A percentile compares a stretch with the other conserved stretches of the same genome.
These are phyloP conservation scores for Tinamus guttatus DNA, from an alignment of 2,113 vertebrate species.

Conservation along the genomic window DNA sequence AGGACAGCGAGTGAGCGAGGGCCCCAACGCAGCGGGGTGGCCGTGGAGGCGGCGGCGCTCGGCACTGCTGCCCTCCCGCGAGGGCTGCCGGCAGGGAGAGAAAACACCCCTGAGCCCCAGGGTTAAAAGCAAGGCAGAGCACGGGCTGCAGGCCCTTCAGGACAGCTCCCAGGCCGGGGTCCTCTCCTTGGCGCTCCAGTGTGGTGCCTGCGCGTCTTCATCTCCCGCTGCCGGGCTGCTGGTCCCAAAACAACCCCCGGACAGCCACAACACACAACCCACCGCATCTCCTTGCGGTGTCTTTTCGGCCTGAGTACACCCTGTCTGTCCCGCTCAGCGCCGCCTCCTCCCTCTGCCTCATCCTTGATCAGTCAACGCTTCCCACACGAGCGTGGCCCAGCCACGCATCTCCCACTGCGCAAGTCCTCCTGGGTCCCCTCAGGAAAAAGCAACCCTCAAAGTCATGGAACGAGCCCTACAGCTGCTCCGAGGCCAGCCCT, in stretches of 20 bases:
- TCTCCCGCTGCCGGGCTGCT: background rate
- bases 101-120: background rate
- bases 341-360: background rate
- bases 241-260: background rate
- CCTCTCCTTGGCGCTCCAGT: background rate
- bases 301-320: accelerated
- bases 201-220: accelerated
- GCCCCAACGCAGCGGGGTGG: background rate
- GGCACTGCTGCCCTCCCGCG: background rate
- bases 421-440: background rate
- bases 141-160: background rate
- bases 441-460: background rate
- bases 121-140: background rate
- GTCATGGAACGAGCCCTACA: background rate
- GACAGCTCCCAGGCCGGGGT: background rate
- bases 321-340: background rate
- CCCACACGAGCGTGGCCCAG: too few species aligned
- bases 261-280: accelerated
- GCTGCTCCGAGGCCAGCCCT: too few species aligned
- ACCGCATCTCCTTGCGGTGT: accelerated
- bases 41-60: background rate
- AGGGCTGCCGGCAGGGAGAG: background rate
- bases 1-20: background rate
- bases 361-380: background rate
- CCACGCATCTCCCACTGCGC: background rate